Percentiles rank a stretch among this genome's conserved stretches.
Evolutionary conservation across 2,888 invertebrate species (phyloP).

Genomic region (Mylabris sibirica): DNA sequence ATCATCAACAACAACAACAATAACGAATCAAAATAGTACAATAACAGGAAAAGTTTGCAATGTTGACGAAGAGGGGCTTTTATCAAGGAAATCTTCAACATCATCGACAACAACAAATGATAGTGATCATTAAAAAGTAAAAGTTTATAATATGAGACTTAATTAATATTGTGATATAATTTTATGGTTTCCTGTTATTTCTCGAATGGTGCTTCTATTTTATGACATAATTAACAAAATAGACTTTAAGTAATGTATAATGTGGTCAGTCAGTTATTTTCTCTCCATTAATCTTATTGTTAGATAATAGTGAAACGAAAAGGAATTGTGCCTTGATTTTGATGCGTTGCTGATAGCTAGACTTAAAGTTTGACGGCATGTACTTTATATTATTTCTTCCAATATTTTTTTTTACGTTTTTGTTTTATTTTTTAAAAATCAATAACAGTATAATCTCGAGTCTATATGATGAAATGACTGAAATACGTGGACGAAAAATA

Average conservation of each 20-base stretch:
- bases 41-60: slow-evolving; percentile 19
- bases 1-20: slow-evolving; percentile 20
- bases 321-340: slow-evolving; percentile 3
- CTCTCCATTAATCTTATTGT: background rate
- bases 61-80: slow-evolving; percentile 26
- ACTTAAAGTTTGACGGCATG: slow-evolving; percentile 20
- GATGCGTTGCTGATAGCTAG: background rate
- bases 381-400: slow-evolving; percentile 20
- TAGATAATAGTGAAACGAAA: background rate
- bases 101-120: background rate
- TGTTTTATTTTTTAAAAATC: background rate
- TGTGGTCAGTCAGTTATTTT: background rate
- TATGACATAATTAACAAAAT: slow-evolving; percentile 6
- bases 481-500: background rate
- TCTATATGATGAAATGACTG: slow-evolving; percentile 5
- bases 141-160: background rate
- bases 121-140: background rate
- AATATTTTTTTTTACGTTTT: background rate
- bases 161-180: slow-evolving; percentile 27
- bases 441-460: background rate
- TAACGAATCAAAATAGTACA: slow-evolving; percentile 27
- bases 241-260: background rate
- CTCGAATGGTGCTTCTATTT: slow-evolving; percentile 12
- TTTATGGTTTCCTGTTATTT: slow-evolving; percentile 10
- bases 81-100: slow-evolving; percentile 14